These are phyloP conservation scores for Drosophila suzukii DNA, from an alignment of 1,140 invertebrate genomes.

Conservation along the genomic window DNA sequence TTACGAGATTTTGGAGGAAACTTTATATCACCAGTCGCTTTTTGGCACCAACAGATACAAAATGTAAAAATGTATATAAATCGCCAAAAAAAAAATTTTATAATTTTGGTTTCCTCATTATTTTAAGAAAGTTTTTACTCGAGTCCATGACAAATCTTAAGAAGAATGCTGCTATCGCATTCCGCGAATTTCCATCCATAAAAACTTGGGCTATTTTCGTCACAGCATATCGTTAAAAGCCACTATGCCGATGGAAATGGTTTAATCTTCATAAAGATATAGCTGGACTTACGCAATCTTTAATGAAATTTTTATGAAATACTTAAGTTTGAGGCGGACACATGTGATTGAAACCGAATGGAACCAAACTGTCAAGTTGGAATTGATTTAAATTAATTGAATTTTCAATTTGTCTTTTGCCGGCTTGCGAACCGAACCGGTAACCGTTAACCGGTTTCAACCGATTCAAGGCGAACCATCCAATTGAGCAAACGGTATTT, in stretches of 20 bases:
- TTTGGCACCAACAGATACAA: no score
- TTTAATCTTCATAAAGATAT: not conserved
- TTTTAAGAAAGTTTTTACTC: no score
- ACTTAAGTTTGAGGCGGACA: slow-evolving; percentile 10
- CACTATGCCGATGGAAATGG: not conserved
- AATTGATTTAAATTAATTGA: slow-evolving; percentile 74
- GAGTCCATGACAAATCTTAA: no score
- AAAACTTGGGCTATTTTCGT: not conserved
- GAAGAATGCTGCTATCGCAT: not conserved
- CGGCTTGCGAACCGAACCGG: slow-evolving; percentile 8
- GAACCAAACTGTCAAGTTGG: slow-evolving; percentile 22
- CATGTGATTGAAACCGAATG: slow-evolving; percentile 23
- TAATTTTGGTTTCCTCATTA: no score
- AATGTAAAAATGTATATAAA: no score
- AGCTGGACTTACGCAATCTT: slow-evolving; percentile 8
- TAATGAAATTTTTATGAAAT: slow-evolving; percentile 13
- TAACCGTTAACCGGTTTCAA: slow-evolving; percentile 46
- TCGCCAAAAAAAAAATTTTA: no score
- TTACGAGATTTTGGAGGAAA: not conserved
- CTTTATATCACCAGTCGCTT: no score
- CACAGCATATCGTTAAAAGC: not conserved
- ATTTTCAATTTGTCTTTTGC: slow-evolving; percentile 45
- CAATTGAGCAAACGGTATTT: slow-evolving; percentile 36
- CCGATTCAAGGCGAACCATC: slow-evolving; percentile 22
- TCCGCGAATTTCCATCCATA: not conserved